These are phyloP conservation scores for Syngnathoides biaculeatus DNA, from an alignment of 2,113 vertebrate species.

Conservation along the genomic window DNA sequence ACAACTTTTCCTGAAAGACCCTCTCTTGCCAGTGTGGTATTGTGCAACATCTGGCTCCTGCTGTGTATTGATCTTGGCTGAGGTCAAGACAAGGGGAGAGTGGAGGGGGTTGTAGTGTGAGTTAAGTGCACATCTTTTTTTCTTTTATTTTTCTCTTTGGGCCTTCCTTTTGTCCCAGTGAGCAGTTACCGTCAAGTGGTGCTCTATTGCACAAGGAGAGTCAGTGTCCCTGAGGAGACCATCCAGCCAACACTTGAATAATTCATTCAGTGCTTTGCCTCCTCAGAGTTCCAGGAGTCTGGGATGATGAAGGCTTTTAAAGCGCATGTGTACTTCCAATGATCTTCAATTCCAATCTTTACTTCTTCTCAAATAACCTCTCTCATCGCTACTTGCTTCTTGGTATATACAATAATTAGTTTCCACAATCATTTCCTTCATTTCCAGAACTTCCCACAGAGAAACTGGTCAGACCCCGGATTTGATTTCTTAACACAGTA, in stretches of 20 bases:
- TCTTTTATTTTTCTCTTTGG: too few species aligned
- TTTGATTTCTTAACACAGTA: constrained; percentile 69
- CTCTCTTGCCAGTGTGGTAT: constrained; percentile 32
- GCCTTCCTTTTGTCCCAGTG: constrained; percentile 61
- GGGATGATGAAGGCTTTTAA: constrained; percentile 39
- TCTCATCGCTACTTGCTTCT: constrained; percentile 1
- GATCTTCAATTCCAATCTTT: constrained; percentile 15
- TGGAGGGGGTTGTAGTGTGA: constrained; percentile 22
- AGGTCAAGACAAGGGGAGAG: constrained; percentile 38
- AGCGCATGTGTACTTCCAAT: constrained; percentile 18
- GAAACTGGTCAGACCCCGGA: constrained; percentile 56
- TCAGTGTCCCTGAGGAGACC: constrained; percentile 43
- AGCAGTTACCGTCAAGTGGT: constrained; percentile 65
- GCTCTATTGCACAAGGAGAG: constrained; percentile 52
- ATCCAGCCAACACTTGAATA: constrained; percentile 62
- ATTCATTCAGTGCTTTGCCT: constrained; percentile 61
- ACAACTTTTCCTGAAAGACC: constrained; percentile 48
- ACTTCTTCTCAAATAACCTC: constrained; percentile 4
- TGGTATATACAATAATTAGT: neutral
- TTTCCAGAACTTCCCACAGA: constrained; percentile 28
- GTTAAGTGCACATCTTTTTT: constrained; percentile 62
- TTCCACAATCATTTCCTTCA: neutral
- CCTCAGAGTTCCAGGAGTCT: constrained; percentile 45
- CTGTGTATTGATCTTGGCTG: constrained; percentile 65
- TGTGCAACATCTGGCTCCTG: constrained; percentile 66